Evolutionary conservation across 2,888 invertebrate species (phyloP).

Genomic region (Acrocyrtus sp.): DNA sequence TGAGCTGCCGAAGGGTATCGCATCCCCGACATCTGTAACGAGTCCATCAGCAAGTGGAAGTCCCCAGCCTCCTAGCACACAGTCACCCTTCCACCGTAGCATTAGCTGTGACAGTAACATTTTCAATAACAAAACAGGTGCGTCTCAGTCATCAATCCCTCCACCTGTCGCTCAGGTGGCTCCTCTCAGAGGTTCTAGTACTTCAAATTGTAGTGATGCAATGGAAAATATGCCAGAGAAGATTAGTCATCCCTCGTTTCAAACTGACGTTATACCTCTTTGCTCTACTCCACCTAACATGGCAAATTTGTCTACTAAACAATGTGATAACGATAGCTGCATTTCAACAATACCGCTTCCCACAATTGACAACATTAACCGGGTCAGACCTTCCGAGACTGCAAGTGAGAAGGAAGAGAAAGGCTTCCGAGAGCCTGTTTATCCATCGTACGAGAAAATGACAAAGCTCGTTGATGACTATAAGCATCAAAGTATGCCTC

Average conservation of each 20-base stretch:
- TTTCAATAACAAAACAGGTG: constrained; percentile 63
- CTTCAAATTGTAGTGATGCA: neutral
- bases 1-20: constrained; percentile 59
- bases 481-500: constrained; percentile 3
- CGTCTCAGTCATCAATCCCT: constrained; percentile 59
- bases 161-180: constrained; percentile 62
- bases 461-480: constrained; percentile 9
- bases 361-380: constrained; percentile 13
- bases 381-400: constrained; percentile 16
- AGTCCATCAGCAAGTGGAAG: constrained; percentile 28
- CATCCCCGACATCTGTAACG: constrained; percentile 16
- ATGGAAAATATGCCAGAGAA: constrained; percentile 13
- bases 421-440: constrained; percentile 10
- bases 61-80: constrained; percentile 43
- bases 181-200: constrained; percentile 53
- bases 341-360: neutral
- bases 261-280: constrained; percentile 21
- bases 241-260: constrained; percentile 24
- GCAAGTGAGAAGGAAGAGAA: constrained; percentile 45
- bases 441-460: constrained; percentile 1
- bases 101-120: constrained; percentile 62
- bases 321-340: constrained; percentile 18
- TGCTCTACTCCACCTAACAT: constrained; percentile 1
- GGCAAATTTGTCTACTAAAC: constrained; percentile 3
- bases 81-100: constrained; percentile 58